Evolutionary conservation across 2,888 invertebrate genomes (phyloP).

Genomic region (Gasteruption jaculator): DNA sequence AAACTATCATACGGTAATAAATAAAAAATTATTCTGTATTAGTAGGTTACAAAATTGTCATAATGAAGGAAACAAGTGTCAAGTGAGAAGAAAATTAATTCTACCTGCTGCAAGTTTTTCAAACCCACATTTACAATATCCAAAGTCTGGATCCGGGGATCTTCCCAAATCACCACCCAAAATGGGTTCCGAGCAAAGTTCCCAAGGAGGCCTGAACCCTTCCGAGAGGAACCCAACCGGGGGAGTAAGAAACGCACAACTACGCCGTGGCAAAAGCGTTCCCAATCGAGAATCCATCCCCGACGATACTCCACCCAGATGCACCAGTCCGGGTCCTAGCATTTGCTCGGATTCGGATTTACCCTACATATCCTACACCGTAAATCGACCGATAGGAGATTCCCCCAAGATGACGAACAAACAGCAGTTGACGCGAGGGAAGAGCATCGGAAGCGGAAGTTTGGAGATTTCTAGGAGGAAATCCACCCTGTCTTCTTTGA

Average conservation of each 20-base stretch:
- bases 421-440: slow-evolving; percentile 47
- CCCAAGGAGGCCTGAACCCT: slow-evolving; percentile 35
- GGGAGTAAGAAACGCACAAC: slow-evolving; percentile 33
- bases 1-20: too few relatives aligned
- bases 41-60: too few relatives aligned
- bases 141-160: too few relatives aligned
- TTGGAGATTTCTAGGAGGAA: slow-evolving; percentile 41
- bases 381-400: slow-evolving; percentile 84
- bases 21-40: too few relatives aligned
- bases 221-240: slow-evolving; percentile 27
- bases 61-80: too few relatives aligned
- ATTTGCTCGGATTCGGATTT: slow-evolving; percentile 85
- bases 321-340: slow-evolving; percentile 81
- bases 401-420: slow-evolving; percentile 76
- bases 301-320: slow-evolving; percentile 59
- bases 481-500: slow-evolving; percentile 30
- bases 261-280: slow-evolving; percentile 47
- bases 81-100: too few relatives aligned
- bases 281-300: slow-evolving; percentile 43
- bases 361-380: slow-evolving; percentile 88
- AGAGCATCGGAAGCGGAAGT: slow-evolving; percentile 37
- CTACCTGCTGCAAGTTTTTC: too few relatives aligned
- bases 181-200: slow-evolving; percentile 50
- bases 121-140: too few relatives aligned
- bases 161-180: slow-evolving; percentile 10